Conservation (phyloP, 2,113 vertebrate genomes). For the Lichenostomus cassidix region DNA sequence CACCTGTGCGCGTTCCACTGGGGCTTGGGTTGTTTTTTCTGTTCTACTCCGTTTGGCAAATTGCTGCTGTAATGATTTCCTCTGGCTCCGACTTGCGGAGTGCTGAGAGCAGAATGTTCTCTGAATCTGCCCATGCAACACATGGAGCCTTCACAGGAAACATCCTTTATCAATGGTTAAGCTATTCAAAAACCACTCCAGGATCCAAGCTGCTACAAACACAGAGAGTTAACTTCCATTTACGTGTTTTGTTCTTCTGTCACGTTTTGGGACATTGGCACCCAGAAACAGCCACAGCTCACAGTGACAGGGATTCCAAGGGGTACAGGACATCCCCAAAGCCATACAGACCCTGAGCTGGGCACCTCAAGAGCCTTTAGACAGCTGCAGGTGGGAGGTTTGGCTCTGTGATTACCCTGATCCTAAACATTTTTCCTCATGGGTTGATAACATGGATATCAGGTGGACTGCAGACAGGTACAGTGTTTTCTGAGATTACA, state of each 20-base stretch:
- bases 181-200: not conserved
- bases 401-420: not conserved
- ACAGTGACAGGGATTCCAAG: not conserved
- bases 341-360: not conserved
- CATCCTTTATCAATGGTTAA: not conserved
- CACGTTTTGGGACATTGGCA: fast-evolving
- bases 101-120: not conserved
- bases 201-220: not conserved
- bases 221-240: not conserved
- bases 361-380: not conserved
- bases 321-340: too few species aligned
- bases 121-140: not conserved
- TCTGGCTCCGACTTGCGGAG: fast-evolving
- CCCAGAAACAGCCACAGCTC: not conserved
- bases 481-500: not conserved
- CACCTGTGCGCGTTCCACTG: not conserved
- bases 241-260: not conserved
- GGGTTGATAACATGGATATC: not conserved
- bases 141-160: not conserved
- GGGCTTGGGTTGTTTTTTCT: not conserved
- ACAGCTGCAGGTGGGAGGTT: not conserved
- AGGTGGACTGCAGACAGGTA: not conserved
- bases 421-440: not conserved
- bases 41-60: not conserved
- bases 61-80: not conserved